Conservation (phyloP, 2,113 vertebrate species). For the Mesitornis unicolor region DNA sequence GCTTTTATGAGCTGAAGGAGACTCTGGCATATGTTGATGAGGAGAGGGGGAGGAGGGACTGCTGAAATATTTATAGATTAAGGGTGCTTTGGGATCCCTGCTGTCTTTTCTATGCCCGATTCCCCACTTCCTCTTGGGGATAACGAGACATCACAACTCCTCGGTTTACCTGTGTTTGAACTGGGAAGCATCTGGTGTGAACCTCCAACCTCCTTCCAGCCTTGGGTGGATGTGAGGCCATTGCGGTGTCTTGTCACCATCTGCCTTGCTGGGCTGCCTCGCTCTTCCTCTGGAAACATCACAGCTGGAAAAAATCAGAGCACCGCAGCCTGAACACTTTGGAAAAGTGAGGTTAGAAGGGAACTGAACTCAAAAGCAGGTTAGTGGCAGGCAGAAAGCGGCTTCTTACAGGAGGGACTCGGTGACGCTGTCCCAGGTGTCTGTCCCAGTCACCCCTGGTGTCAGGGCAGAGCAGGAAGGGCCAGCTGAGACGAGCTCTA, state of each 20-base stretch:
- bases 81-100: constrained; percentile 18
- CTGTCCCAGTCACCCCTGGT: accelerated
- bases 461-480: not conserved
- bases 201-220: not conserved
- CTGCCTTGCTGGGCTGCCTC: accelerated
- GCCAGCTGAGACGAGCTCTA: not conserved
- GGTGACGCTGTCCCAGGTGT: accelerated
- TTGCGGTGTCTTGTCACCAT: not conserved
- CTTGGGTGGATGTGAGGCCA: not conserved
- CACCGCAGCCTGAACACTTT: not conserved
- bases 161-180: not conserved
- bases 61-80: constrained; percentile 70
- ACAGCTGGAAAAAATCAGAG: not conserved
- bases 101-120: not conserved
- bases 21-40: constrained; percentile 55
- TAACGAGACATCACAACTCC: not conserved
- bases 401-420: not conserved
- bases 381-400: not conserved
- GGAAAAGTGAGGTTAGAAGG: not conserved
- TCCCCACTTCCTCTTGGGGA: not conserved
- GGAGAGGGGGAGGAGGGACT: constrained; percentile 19
- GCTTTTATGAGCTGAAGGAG: constrained; percentile 66
- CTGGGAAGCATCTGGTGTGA: not conserved
- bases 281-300: not conserved
- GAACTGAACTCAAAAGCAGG: not conserved